Evolutionary conservation across 2,888 invertebrate species (phyloP), one percentile per base, ranked within the genome.

Genomic region (Orthonychiurus folsomi): DNA sequence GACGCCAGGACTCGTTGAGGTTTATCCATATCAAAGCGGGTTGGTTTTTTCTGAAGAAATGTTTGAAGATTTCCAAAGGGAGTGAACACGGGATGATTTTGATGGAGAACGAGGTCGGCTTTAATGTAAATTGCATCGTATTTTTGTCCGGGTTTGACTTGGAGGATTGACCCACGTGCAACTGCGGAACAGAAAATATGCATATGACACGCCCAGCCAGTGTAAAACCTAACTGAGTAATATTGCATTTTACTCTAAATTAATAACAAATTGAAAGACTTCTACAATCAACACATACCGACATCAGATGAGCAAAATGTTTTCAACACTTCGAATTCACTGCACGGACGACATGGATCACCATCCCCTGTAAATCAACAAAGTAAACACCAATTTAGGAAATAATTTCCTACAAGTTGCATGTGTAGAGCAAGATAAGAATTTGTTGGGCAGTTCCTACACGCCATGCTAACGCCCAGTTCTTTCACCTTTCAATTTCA

Each of bases 11-110:
- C 5, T 21, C 20, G 12, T 47, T 59, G 59, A 3, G 59, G 59
- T 20, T 59, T 48, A 26, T 59, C 50, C 24, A 50, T 25, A 25
- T 59, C 50, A 20, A 59, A 59, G 3, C 50, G 48, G 52, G 37
- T 37, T 37, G 37, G 15, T 37, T 37, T 37, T 5, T 5, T 37
- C 15, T 37, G 37, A 15, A 37, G 37, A 15, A 37, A 37, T 37
- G 5, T 37, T 5, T 5, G 15, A 5, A 37, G 15, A 15, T 37
- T 37, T 15, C 15, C 9, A 20, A 56, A 56, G 9, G 27, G 27
- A 3, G 56, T 56, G 28, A 56, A 56, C 20, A 56, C 56, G 26
- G 56, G 56, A 18, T 56, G 56, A 27, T 56, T 56, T 27, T 56
- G 56, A 28, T 56, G 56, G 20, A 56, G 27, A 27, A 56, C 12